Evolutionary conservation across 2,888 invertebrate species (phyloP).

Genomic region (Holacanthella duospinosa): DNA sequence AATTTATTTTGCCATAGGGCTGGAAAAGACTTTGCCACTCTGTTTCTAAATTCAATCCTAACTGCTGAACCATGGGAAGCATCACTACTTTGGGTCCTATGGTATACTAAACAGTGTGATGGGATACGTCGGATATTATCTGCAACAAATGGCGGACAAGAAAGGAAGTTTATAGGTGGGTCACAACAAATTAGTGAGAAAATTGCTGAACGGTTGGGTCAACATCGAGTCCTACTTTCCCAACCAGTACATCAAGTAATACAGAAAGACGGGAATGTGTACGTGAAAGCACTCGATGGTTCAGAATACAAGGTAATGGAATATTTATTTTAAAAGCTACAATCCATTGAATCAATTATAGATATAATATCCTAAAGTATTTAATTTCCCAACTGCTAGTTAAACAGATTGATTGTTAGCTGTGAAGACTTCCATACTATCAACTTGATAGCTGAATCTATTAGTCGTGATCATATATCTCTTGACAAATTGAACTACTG

Average conservation of each 20-base stretch:
- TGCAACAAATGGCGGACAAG: slow-evolving; percentile 39
- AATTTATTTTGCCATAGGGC: slow-evolving; percentile 18
- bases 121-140: slow-evolving; percentile 30
- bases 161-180: slow-evolving; percentile 43
- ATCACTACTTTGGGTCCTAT: slow-evolving; percentile 38
- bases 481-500: too few species aligned
- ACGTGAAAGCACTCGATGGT: slow-evolving; percentile 38
- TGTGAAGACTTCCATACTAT: too few species aligned
- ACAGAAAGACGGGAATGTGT: slow-evolving; percentile 38
- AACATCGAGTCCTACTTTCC: slow-evolving; percentile 39
- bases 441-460: too few species aligned
- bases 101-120: slow-evolving; percentile 35
- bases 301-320: not conserved
- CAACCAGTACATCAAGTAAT: slow-evolving; percentile 40
- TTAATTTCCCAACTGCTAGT: too few species aligned
- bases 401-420: too few species aligned
- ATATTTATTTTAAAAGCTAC: too few species aligned
- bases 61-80: slow-evolving; percentile 31
- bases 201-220: slow-evolving; percentile 41
- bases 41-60: slow-evolving; percentile 18
- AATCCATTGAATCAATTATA: too few species aligned
- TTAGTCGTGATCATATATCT: too few species aligned
- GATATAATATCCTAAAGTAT: too few species aligned
- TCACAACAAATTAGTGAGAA: slow-evolving; percentile 42
- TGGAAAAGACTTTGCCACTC: slow-evolving; percentile 23